Conservation (phyloP, 2,797 vertebrate genomes). For the Monodelphis domestica region DNA sequence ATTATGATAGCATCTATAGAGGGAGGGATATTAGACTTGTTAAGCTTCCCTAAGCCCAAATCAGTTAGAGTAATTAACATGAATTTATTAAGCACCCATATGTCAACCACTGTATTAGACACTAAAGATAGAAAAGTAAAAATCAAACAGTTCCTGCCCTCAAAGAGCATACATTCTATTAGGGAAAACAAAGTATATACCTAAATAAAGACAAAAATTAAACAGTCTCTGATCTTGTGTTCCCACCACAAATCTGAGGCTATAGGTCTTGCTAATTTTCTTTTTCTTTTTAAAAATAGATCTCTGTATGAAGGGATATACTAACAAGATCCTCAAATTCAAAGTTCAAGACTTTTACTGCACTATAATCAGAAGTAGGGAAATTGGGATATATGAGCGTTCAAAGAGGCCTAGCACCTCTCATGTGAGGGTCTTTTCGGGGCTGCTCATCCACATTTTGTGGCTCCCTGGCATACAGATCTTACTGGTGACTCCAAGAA, state of each 20-base stretch:
- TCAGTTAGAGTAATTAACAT: not conserved
- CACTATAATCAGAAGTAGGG: no score
- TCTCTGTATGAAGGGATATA: not conserved
- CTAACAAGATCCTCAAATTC: not conserved
- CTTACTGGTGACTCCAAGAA: no score
- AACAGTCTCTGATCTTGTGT: not conserved
- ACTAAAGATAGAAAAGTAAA: not conserved
- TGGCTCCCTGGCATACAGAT: no score
- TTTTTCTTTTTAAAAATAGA: not conserved
- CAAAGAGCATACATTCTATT: not conserved
- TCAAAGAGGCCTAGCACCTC: no score
- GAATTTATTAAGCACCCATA: not conserved
- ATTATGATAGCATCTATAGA: not conserved
- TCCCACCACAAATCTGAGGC: not conserved
- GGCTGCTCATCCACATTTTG: no score
- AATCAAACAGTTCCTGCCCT: not conserved
- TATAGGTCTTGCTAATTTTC: not conserved
- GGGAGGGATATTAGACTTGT: not conserved
- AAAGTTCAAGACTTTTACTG: not conserved
- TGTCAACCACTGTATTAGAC: not conserved
- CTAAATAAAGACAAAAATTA: not conserved
- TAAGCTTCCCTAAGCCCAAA: not conserved
- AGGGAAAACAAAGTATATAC: not conserved
- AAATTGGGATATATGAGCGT: no score
- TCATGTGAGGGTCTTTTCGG: no score